Evolutionary conservation across 2,797 vertebrate species (phyloP).

Genomic region (Lophotriccus pileatus): DNA sequence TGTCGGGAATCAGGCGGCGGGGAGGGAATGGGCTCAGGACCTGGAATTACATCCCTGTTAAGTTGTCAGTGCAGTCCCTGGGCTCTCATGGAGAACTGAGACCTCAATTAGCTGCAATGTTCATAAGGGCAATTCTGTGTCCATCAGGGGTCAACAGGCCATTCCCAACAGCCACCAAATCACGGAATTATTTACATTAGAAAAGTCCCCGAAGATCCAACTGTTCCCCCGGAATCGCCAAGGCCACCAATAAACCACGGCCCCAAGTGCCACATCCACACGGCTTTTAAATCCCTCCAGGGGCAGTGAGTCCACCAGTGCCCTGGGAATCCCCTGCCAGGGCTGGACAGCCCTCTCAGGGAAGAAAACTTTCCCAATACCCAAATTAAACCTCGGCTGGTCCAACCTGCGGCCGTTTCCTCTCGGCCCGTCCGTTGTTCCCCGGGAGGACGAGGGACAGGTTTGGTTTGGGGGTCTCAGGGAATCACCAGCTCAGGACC

Average conservation of each 20-base stretch:
- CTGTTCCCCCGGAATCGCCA: not conserved
- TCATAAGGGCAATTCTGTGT: not conserved
- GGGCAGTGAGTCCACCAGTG: rapidly evolving
- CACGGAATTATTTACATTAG: not conserved
- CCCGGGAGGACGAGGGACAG: not conserved
- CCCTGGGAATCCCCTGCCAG: not conserved
- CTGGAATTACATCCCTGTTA: not conserved
- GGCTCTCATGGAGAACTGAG: rapidly evolving
- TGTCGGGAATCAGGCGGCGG: not conserved
- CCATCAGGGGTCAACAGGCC: not conserved
- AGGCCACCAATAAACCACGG: not conserved
- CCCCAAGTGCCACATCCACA: not conserved
- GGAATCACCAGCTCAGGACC: not conserved
- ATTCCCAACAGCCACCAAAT: rapidly evolving
- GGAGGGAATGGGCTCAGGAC: not conserved
- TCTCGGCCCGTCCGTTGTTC: rapidly evolving
- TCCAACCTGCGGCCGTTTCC: rapidly evolving
- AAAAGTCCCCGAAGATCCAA: not conserved
- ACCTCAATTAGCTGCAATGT: not conserved
- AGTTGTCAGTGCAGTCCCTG: not conserved
- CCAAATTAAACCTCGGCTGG: not conserved
- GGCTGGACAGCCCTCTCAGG: not conserved
- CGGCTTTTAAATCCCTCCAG: rapidly evolving
- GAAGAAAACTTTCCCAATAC: not conserved
- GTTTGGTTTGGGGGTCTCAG: not conserved